Base-by-base conservation (phyloP, 2,888 invertebrate genomes). In the Acleris cristana region DNA sequence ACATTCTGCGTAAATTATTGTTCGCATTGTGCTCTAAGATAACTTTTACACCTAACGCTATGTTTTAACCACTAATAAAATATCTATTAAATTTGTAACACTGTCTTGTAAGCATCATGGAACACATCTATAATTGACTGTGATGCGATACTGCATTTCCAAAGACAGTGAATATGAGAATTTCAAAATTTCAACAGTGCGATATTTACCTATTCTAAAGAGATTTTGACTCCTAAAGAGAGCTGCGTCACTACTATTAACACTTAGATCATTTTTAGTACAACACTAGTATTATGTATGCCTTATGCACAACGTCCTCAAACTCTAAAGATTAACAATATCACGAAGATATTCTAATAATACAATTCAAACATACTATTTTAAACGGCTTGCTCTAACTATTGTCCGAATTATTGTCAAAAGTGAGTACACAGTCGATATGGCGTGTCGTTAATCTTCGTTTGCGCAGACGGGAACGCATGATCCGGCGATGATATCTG, bases 111-210 rank as follows among this genome's bases (percentile, higher is more conserved):
- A 65, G 49, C 56, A 56, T 55, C 61, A 45, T 51, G 30, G 21
- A 49, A 56, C 45, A 52, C 61, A 66, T 66, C 61, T 52, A 45
- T 66, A 23, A 55, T 21, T 65, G 45, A 66, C 52, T 61, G 56
- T 61, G 65, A 56, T 61, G 56, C 45, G 45, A 51, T 21, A 23
- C 19, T 52, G 55, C 55, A 40, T 48, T 60, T 45, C 10, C 51
- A 60, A 60, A 40, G 53, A 61, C 57, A 40, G 40, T 34, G 18
- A 16, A 2, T n/a, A 8, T 56, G 45, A 23, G 14, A 23, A 4
- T 8, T 40, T 23, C 14, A 30, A 10, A 12, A 30, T 34, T 56
- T 16, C 16, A 51, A 49, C 23, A 30, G 34, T 59, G 19, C 49
- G 26, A 64, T 59, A 10, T 34, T 10, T 34, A 54, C 58, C n/a